Evolutionary conservation across 1,140 invertebrate genomes (phyloP), one percentile per base, ranked within the genome.

Genomic region (Heliconius hewitsoni): DNA sequence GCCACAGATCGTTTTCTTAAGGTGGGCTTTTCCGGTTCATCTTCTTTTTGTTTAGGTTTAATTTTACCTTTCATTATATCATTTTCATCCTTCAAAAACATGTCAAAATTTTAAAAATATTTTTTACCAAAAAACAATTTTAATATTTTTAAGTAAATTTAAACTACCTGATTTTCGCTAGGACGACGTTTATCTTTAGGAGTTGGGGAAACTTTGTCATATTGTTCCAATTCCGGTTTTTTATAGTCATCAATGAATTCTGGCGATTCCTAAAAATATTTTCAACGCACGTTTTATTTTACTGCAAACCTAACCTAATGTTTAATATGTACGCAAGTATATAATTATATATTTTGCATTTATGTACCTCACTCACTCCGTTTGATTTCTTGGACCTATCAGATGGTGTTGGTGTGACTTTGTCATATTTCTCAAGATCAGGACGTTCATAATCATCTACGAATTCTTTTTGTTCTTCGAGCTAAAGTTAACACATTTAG

Each of bases 361-460:
- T 27, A 37, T 80, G 73, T 85, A 87, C 86, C 85, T 87, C 86
- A 81, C 80, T 82, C 60, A 86, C 73, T 71, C 86, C 86, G 55
- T 87, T 87, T 80, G 86, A 82, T 82, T 87, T 87, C 74, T 87
- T 87, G 18, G 77, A 80, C 60, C 52, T 85, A 71, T 87, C 86
- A n/a, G 82, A 76, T 52, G 91, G 89, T 27, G 92, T 91, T 50
- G 90, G 90, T 79, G 85, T 84, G n/a, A 90, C 52, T 86, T 93
- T 95, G 81, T 95, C 93, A 82, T 95, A 95, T 87, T 93, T 95
- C 82, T 95, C 95, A 79, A 96, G 85, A 52, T 94, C 89, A 13
- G 95, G 94, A 37, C 91, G 87, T 91, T 95, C 93, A 80, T 95
- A 95, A 86, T 95, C 93, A 74, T 95, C 92, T 18, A 94, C 86